Conservation (phyloP, 2,888 invertebrate genomes). For the Anthophora plumipes region DNA sequence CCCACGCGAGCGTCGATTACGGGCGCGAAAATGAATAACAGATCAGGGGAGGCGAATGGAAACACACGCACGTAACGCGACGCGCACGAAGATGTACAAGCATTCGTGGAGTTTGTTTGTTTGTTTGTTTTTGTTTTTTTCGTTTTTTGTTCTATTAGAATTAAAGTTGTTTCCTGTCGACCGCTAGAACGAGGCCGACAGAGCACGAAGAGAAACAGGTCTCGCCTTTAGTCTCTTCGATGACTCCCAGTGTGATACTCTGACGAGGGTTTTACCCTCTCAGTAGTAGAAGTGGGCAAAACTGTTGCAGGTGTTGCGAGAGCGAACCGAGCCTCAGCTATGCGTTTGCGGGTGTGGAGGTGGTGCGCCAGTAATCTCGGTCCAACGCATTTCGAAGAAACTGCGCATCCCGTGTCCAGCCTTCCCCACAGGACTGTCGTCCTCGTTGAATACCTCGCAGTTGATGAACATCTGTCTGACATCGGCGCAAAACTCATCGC, state of each 20-base stretch:
- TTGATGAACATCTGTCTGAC: constrained; percentile 98
- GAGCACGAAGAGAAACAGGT: constrained; percentile 18
- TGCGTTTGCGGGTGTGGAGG: constrained; percentile 80
- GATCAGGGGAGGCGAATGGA: constrained; percentile 22
- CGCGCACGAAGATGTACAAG: constrained; percentile 47
- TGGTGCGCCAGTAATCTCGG: constrained; percentile 87
- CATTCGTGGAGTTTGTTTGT: constrained; percentile 16
- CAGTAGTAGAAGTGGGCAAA: constrained; percentile 84
- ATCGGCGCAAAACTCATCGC: constrained; percentile 96
- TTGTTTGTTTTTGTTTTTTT: neutral
- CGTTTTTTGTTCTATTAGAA: constrained; percentile 38
- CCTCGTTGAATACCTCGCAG: constrained; percentile 99
- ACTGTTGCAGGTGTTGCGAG: constrained; percentile 84
- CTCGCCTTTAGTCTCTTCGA: constrained; percentile 46
- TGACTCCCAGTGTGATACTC: constrained; percentile 31
- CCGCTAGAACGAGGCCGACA: constrained; percentile 81
- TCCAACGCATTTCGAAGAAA: constrained; percentile 96
- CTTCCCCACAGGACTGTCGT: constrained; percentile 98
- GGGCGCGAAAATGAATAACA: constrained; percentile 32
- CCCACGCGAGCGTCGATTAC: constrained; percentile 48
- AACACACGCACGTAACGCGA: constrained; percentile 40
- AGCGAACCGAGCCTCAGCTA: constrained; percentile 84
- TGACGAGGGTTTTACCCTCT: constrained; percentile 48
- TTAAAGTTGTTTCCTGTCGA: constrained; percentile 58
- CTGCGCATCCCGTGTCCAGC: constrained; percentile 97